A percentile compares a stretch with the other conserved stretches of the same genome.
These are phyloP conservation scores for Nycticryphes semicollaris DNA, from an alignment of 2,113 vertebrate species.

Conservation along the genomic window DNA sequence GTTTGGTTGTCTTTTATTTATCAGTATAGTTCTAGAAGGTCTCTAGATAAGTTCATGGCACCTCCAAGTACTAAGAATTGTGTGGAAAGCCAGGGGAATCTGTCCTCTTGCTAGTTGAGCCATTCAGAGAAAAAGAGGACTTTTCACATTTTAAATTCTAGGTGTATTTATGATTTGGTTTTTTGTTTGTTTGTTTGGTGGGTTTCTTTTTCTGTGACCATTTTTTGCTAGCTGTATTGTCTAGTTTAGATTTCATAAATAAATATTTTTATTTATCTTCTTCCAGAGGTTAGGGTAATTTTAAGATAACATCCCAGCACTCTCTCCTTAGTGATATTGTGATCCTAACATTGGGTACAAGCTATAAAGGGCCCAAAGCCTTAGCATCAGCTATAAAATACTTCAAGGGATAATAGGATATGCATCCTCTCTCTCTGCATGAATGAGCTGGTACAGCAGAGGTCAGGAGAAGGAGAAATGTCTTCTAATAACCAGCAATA, in stretches of 20 bases:
- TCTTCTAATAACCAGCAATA: not conserved
- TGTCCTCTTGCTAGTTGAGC: not conserved
- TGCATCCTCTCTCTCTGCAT: slow-evolving; percentile 54
- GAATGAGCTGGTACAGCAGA: not conserved
- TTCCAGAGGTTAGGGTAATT: not conserved
- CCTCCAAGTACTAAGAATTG: not conserved
- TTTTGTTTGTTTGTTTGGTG: not conserved
- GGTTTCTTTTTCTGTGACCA: no score
- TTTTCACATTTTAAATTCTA: not conserved
- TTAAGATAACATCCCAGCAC: not conserved
- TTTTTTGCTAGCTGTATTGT: not conserved
- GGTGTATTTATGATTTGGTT: not conserved
- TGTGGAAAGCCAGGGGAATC: not conserved
- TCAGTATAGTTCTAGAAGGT: not conserved
- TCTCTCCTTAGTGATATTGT: not conserved
- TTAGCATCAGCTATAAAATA: slow-evolving; percentile 11
- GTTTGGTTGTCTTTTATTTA: not conserved
- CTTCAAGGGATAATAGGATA: slow-evolving; percentile 29
- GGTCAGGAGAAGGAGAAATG: slow-evolving; percentile 58
- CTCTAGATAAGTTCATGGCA: not conserved
- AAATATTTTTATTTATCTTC: not conserved
- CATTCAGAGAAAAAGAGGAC: not conserved
- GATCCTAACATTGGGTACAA: slow-evolving; percentile 8
- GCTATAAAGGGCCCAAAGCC: not conserved
- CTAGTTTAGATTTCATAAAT: not conserved